These are phyloP conservation scores for Hypercompe scribonia DNA, from an alignment of 2,888 invertebrate genomes.

Conservation along the genomic window DNA sequence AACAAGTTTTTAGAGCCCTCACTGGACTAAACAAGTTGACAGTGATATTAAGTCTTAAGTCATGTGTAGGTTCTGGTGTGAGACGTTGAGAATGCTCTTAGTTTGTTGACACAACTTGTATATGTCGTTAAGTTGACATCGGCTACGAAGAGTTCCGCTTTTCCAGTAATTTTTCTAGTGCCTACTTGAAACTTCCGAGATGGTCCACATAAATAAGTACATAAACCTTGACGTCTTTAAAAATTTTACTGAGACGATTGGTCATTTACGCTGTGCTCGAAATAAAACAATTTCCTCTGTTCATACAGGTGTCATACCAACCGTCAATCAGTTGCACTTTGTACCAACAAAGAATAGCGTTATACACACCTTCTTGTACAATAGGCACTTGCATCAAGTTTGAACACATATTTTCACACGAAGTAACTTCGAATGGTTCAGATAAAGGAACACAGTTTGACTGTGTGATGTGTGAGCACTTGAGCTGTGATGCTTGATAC, in stretches of 20 bases:
- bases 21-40: no score
- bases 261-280: conserved; percentile 33
- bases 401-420: conserved; percentile 14
- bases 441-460: conserved; percentile 27
- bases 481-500: conserved; percentile 28
- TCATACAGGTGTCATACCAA: conserved; percentile 30
- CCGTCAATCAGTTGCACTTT: conserved; percentile 34
- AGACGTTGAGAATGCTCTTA: conserved; percentile 26
- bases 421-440: conserved; percentile 24
- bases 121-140: conserved; percentile 31
- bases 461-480: conserved; percentile 23
- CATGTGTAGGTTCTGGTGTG: conserved; percentile 29
- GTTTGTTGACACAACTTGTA: conserved; percentile 21
- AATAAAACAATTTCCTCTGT: conserved; percentile 38
- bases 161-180: conserved; percentile 24
- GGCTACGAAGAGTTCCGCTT: conserved; percentile 36
- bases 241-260: conserved; percentile 16
- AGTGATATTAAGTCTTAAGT: conserved; percentile 3
- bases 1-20: no score
- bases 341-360: conserved; percentile 46
- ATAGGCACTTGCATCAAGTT: conserved; percentile 17
- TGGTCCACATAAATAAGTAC: conserved; percentile 29
- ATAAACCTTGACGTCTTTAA: conserved; percentile 24
- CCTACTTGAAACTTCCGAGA: conserved; percentile 29
- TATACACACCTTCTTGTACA: conserved; percentile 29